Evolutionary conservation across 2,888 invertebrate species (phyloP), one percentile per base, ranked within the genome.

Genomic region (Aporophyla lueneburgensis): DNA sequence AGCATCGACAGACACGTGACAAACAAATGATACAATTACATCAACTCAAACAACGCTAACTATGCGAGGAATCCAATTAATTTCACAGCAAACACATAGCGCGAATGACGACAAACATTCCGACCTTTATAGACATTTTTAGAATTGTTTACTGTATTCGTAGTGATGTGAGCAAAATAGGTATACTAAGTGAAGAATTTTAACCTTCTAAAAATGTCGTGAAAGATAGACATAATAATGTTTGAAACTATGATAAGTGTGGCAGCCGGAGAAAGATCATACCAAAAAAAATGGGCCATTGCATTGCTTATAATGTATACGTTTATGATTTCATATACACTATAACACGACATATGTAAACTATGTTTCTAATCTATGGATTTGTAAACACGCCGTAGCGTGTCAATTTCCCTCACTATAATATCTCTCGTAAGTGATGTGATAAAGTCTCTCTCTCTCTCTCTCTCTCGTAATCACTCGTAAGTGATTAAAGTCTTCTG

Each of bases 21-120:
- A 6, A 43, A 51, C 67, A 62, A 72, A 61, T 54, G 9, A 70
- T 51, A 67, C 43, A 84, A 79, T 79, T 71, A 71, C 59, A 46
- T 46, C 5, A 43, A 24, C n/a, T 19, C 24, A 24, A 72, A 58
- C 80, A 54, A 75, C 72, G 69, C 54, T 1, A 67, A 40, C 46
- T 16, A 67, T 51, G 81, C 33, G 16, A 58, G 82, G 71, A 84
- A 83, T 83, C 43, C 61, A 54, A 73, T 84, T 72, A 84, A 75
- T 75, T 69, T 33, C 53, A 74, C 40, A 21, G 56, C 10, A 54
- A 51, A 81, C 33, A 74, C 61, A 46, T 74, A 21, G 19, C 51
- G 12, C 27, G 24, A 12, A 56, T 56, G 33, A 14, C 46, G 40
- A 16, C 24, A 7, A 53, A 12, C 14, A 46, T 58, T 46, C n/a